Evolutionary conservation across 1,140 invertebrate species (phyloP).

Genomic region (Chrysomallon squamiferum): DNA sequence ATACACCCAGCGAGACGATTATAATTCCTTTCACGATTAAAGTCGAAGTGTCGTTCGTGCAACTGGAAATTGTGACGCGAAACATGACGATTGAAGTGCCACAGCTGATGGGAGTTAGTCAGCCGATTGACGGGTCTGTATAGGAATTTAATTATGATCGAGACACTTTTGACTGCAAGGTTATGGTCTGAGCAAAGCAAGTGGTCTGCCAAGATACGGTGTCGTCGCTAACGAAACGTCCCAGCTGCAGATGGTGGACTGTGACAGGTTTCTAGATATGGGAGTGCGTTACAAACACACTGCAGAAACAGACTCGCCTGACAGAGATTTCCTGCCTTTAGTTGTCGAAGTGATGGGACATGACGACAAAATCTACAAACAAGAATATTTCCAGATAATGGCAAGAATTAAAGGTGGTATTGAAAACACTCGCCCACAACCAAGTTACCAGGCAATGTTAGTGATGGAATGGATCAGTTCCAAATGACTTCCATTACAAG

Average conservation of each 20-base stretch:
- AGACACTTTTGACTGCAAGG: constrained; percentile 46
- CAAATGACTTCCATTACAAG: constrained; percentile 63
- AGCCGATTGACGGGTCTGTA: constrained; percentile 37
- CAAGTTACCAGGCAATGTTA: constrained; percentile 48
- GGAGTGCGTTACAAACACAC: constrained; percentile 59
- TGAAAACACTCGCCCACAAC: constrained; percentile 54
- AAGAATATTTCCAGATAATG: constrained; percentile 63
- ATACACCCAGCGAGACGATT: constrained; percentile 57
- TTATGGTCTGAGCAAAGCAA: constrained; percentile 48
- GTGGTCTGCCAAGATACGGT: constrained; percentile 60
- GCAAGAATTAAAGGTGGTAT: constrained; percentile 53
- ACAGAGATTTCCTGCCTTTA: constrained; percentile 61
- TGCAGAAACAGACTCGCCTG: constrained; percentile 40
- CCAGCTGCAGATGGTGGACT: constrained; percentile 49
- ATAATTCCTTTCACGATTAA: constrained; percentile 61
- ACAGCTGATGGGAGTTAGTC: constrained; percentile 43
- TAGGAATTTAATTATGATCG: constrained; percentile 55
- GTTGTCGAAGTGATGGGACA: constrained; percentile 55
- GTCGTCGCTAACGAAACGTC: constrained; percentile 48
- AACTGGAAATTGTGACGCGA: constrained; percentile 54
- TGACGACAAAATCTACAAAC: constrained; percentile 46
- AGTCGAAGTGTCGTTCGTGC: constrained; percentile 51
- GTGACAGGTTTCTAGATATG: constrained; percentile 56
- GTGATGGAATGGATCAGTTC: constrained; percentile 64
- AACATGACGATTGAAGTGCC: constrained; percentile 58